Percentiles rank a stretch among this genome's conserved stretches.
Evolutionary conservation across 2,113 vertebrate genomes (phyloP).

Genomic region (Furnarius figulus): DNA sequence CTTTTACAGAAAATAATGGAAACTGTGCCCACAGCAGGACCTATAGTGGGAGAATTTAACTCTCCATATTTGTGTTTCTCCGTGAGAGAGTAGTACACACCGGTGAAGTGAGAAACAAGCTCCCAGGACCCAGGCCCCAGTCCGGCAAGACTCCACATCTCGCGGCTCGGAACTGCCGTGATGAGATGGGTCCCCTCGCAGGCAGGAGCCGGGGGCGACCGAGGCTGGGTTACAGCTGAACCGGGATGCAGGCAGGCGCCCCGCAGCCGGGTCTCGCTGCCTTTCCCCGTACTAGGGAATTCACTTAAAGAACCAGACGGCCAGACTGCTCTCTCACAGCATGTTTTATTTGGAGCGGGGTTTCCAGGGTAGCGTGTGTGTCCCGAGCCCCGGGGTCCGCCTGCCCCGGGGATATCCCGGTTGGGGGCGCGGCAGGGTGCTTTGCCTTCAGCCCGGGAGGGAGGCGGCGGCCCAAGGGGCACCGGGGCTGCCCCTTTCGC

Average conservation of each 20-base stretch:
- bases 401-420: neutral
- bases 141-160: accelerated
- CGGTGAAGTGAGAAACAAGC: neutral
- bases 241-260: neutral
- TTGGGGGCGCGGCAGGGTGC: neutral
- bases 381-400: neutral
- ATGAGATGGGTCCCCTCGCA: accelerated
- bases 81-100: accelerated
- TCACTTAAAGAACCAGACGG: constrained; percentile 15
- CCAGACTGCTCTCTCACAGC: constrained; percentile 27
- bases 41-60: neutral
- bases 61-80: neutral
- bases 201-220: neutral
- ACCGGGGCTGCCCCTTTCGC: neutral
- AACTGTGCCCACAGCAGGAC: neutral
- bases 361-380: neutral
- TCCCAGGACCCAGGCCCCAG: neutral
- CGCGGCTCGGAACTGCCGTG: accelerated
- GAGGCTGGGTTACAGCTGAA: neutral
- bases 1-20: neutral
- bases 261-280: neutral
- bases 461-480: neutral
- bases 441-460: neutral
- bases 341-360: constrained; percentile 70
- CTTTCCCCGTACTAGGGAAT: neutral